phyloP scores from a whole-genome alignment of 23 tunicate species.

The Oikopleura dioica region DNA sequence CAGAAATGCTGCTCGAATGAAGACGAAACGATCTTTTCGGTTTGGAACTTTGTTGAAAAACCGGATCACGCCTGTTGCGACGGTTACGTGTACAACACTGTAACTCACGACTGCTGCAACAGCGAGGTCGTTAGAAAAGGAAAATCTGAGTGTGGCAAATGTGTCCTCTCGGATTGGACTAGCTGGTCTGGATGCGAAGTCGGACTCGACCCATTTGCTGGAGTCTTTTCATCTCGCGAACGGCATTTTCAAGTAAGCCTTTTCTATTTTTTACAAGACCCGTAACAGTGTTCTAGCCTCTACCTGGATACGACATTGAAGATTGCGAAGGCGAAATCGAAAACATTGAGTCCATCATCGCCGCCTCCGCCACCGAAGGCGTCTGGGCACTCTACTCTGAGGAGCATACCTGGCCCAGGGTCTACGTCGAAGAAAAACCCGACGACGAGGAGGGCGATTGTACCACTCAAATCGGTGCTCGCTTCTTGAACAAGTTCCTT shows the following conservation, averaged over 20 bases:
- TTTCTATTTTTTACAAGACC: too few species aligned
- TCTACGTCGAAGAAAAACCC: neutral
- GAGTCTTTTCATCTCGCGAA: neutral
- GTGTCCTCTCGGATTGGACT: neutral
- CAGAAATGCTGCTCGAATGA: conserved; percentile 3
- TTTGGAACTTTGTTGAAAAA: neutral
- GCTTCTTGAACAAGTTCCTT: neutral
- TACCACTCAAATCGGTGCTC: neutral
- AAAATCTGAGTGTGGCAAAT: neutral
- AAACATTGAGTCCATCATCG: too few species aligned
- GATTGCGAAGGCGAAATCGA: too few species aligned
- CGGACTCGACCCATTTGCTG: conserved; percentile 7
- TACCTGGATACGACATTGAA: too few species aligned
- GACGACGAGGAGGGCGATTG: conserved; percentile 7
- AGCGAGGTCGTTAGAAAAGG: neutral
- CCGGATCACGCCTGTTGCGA: conserved; percentile 10
- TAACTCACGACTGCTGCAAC: conserved; percentile 10
- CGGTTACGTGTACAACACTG: neutral
- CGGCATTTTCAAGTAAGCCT: neutral
- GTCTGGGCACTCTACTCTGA: neutral
- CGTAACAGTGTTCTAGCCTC: too few species aligned
- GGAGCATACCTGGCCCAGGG: neutral
- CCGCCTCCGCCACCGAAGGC: too few species aligned
- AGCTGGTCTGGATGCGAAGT: conserved; percentile 4
- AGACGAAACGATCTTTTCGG: neutral